Evolutionary conservation across 2,888 invertebrate species (phyloP).

Genomic region (Dicranocentrus wangi): DNA sequence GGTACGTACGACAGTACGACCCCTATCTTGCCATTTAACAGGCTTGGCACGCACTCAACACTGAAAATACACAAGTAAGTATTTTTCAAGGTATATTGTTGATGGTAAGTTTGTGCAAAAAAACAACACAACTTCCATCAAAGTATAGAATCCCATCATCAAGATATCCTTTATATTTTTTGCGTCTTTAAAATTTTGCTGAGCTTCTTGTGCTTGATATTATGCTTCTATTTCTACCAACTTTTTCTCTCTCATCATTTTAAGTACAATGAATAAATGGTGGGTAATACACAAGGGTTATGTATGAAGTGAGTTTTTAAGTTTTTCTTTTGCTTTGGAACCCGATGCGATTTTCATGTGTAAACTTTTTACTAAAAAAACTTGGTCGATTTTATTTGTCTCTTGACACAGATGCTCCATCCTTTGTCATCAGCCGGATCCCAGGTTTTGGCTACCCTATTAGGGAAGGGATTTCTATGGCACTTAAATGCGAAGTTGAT

Average conservation of each 20-base stretch:
- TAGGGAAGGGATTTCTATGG: constrained; percentile 90
- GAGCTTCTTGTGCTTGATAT: too few species aligned
- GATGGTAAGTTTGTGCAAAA: constrained; percentile 16
- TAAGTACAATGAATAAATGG: too few species aligned
- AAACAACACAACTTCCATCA: constrained; percentile 12
- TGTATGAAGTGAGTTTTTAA: too few species aligned
- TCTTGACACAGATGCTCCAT: constrained; percentile 86
- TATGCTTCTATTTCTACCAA: too few species aligned
- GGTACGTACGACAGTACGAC: too few species aligned
- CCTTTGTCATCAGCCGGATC: constrained; percentile 92
- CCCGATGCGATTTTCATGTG: constrained; percentile 33
- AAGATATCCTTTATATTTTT: not conserved
- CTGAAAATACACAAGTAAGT: constrained; percentile 10
- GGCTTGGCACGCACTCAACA: constrained; percentile 56
- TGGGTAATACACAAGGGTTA: too few species aligned
- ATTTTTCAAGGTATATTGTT: too few species aligned
- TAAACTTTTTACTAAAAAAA: constrained; percentile 36
- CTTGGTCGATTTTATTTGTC: constrained; percentile 62
- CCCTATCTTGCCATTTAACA: constrained; percentile 22
- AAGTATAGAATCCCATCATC: constrained; percentile 15
- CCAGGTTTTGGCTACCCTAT: constrained; percentile 94
- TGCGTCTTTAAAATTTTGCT: too few species aligned
- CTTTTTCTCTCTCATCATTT: too few species aligned
- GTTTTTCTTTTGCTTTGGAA: not conserved
- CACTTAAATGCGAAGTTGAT: constrained; percentile 93